Percentiles rank a stretch among this genome's conserved stretches.
These are phyloP conservation scores for Phodopus roborovskii DNA, from an alignment of 2,113 vertebrate species.

Conservation along the genomic window DNA sequence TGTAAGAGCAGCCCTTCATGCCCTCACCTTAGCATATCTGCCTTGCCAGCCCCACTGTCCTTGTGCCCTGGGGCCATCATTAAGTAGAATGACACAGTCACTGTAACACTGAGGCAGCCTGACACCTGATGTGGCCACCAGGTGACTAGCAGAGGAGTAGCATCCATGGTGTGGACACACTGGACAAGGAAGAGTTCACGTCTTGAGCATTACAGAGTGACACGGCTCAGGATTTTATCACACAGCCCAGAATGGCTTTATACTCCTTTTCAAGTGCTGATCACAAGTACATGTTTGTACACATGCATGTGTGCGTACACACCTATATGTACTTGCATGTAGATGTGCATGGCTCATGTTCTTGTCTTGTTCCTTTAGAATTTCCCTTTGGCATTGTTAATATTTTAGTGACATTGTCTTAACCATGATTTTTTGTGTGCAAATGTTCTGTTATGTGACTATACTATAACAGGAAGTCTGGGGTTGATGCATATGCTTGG, in stretches of 20 bases:
- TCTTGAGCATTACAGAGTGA: background rate
- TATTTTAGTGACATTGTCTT: slow-evolving; percentile 7
- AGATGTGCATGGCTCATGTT: background rate
- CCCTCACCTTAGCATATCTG: background rate
- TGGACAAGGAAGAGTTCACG: background rate
- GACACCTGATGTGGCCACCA: background rate
- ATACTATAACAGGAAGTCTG: background rate
- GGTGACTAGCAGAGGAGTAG: no score
- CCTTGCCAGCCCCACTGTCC: background rate
- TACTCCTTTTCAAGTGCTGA: slow-evolving; percentile 6
- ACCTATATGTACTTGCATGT: background rate
- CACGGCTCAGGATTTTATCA: background rate
- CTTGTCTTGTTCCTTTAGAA: background rate
- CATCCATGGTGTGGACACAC: no score
- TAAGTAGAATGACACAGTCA: background rate
- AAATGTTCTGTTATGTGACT: background rate
- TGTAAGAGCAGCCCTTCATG: background rate
- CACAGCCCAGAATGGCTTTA: background rate
- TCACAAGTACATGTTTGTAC: background rate
- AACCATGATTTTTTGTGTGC: background rate
- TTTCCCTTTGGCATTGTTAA: background rate
- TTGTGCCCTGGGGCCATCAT: background rate
- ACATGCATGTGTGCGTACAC: background rate
- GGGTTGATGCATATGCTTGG: background rate
- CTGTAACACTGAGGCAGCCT: background rate